These are phyloP conservation scores for Lagodon rhomboides DNA, from an alignment of 2,797 vertebrate genomes.

Conservation along the genomic window DNA sequence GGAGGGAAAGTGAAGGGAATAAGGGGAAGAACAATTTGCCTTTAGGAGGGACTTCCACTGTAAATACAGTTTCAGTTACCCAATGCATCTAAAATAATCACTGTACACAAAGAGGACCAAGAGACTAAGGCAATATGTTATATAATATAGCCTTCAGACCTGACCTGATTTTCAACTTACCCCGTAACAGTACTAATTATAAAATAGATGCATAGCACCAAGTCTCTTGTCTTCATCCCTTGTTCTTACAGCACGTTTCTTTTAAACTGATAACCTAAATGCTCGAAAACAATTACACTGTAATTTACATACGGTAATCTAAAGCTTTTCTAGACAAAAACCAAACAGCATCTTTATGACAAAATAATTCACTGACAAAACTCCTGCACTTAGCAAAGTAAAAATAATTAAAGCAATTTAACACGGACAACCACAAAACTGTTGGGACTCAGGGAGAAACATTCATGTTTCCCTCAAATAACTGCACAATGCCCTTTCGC, in stretches of 20 bases:
- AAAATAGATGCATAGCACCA: background rate
- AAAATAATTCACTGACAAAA: background rate
- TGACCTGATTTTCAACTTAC: background rate
- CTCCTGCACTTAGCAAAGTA: background rate
- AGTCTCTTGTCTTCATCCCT: background rate
- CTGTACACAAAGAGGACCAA: background rate
- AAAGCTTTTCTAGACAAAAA: background rate
- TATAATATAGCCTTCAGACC: too few relatives aligned
- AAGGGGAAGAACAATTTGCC: background rate
- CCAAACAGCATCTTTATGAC: background rate
- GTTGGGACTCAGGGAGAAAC: background rate
- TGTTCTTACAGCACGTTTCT: background rate
- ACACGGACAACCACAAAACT: conserved; percentile 21
- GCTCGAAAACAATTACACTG: background rate
- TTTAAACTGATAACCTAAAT: background rate
- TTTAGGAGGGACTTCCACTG: background rate
- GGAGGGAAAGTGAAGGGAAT: background rate
- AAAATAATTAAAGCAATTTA: background rate
- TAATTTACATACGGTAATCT: background rate
- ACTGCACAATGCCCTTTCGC: background rate
- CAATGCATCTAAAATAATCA: too few relatives aligned
- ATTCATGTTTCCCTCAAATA: conserved; percentile 7
- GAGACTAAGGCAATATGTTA: too few relatives aligned
- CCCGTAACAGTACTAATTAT: background rate
- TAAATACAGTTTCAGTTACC: background rate